Conservation (phyloP, 2,113 vertebrate species). For the Chaetodon auriga region DNA sequence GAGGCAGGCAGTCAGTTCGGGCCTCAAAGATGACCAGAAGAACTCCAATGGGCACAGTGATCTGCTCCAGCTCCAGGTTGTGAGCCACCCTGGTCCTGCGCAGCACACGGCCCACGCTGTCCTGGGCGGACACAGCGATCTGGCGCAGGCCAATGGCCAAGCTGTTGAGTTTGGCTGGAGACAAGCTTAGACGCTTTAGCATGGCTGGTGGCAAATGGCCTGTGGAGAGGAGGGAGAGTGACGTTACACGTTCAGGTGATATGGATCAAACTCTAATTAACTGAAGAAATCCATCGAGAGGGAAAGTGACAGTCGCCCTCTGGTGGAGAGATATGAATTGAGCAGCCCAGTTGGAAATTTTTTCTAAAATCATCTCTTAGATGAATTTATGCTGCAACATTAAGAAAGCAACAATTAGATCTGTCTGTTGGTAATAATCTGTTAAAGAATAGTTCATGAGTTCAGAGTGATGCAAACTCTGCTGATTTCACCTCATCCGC, state of each 20-base stretch:
- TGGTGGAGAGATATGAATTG: slow-evolving; percentile 1
- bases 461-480: background rate
- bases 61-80: slow-evolving; percentile 94
- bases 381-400: background rate
- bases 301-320: slow-evolving; percentile 14
- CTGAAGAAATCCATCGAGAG: background rate
- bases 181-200: slow-evolving; percentile 91
- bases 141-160: slow-evolving; percentile 93
- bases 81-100: slow-evolving; percentile 92
- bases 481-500: background rate
- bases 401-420: background rate
- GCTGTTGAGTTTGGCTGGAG: slow-evolving; percentile 92
- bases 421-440: too few relatives aligned
- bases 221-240: slow-evolving; percentile 52
- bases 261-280: background rate
- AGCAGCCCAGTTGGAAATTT: background rate
- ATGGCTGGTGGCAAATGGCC: slow-evolving; percentile 89
- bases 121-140: slow-evolving; percentile 90
- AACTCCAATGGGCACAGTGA: slow-evolving; percentile 96
- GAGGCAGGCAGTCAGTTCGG: slow-evolving; percentile 96
- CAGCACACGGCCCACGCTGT: slow-evolving; percentile 92
- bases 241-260: background rate
- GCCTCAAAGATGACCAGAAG: slow-evolving; percentile 97
- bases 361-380: background rate
- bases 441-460: background rate